Base-by-base conservation (phyloP, 2,113 vertebrate genomes). In the Abramis brama region DNA sequence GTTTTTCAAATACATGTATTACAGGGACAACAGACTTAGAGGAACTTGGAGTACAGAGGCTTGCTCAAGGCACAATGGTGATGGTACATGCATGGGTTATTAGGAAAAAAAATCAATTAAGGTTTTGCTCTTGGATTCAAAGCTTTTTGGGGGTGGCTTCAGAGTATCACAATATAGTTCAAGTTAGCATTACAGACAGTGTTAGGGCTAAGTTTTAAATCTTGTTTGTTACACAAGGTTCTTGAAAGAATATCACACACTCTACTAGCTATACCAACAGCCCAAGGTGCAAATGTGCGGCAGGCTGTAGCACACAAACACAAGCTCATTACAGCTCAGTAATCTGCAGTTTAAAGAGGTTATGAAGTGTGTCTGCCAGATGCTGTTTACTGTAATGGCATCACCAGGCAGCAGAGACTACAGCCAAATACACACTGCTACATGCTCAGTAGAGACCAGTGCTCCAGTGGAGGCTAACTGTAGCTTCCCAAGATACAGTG, bases 381-480 rank as follows among this genome's bases (percentile, higher is more conserved):
- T 93, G 91, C 91, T 91, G 90, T 92, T 92, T 90, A 90, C 86
- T 91, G 89, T 91, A 94, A 94, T 89, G 86, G 90, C 89, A 91
- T 92, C 89, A 90, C 92, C 52, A 19, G 86, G 71, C 90, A 86
- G 86, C 39, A 87, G 85, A 91, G 89, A 91, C 57, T 39, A 85
- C 81, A 75, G 90, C 92, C 91, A 91, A 91, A 90, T 86, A 30
- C 76, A 89, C 89, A 84, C 88, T 81, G 82, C 88, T 88, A 90
- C 90, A 88, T 82, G 52, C 87, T 90, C 87, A 89, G 82, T 6
- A 43, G 25, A 79, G 62, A 77, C 70, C 74, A 73, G 82, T 90
- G 87, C 89, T 45, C 2, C 23, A 75, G 12, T 17, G 11, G 11
- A 50, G 73, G 8, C 77, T 59, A 59, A 59, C 2, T 59, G 17